Conservation (phyloP, 2,113 vertebrate species). For the Otolemur garnettii region DNA sequence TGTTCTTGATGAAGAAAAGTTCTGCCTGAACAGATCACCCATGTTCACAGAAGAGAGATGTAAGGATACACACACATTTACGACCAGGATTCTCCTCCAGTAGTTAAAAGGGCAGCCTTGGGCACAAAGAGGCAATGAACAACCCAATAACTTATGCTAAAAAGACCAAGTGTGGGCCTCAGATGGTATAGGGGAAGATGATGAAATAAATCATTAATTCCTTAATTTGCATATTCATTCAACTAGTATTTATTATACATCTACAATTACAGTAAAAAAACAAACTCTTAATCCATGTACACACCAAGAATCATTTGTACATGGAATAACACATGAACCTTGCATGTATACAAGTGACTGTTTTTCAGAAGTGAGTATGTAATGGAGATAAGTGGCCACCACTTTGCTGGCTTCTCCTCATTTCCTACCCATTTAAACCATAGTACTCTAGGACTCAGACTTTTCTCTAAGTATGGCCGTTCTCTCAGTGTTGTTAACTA, state of each 20-base stretch:
- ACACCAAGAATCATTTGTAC: not conserved
- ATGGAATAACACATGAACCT: not conserved
- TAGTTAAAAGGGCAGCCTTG: not conserved
- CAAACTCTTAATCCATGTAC: not conserved
- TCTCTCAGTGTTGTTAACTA: not conserved
- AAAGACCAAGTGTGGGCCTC: not conserved
- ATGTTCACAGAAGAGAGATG: not conserved
- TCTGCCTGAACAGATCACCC: not conserved
- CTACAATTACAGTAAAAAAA: not conserved
- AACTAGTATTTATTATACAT: not conserved
- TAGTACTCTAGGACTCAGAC: not conserved
- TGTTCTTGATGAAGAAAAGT: not conserved
- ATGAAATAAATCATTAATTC: not conserved
- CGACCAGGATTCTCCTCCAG: not conserved
- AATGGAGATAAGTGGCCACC: not conserved
- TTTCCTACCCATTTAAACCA: not conserved
- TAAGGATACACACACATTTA: not conserved
- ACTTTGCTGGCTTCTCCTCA: not conserved
- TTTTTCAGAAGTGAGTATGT: not conserved
- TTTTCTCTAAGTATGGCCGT: not conserved
- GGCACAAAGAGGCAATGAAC: not conserved
- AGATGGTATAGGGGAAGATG: not conserved
- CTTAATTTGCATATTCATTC: slow-evolving; percentile 11
- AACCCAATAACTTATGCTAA: not conserved
- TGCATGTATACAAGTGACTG: not conserved